These are phyloP conservation scores for Acanthosepion pharaonis DNA, from an alignment of 2,888 invertebrate genomes.

Conservation along the genomic window DNA sequence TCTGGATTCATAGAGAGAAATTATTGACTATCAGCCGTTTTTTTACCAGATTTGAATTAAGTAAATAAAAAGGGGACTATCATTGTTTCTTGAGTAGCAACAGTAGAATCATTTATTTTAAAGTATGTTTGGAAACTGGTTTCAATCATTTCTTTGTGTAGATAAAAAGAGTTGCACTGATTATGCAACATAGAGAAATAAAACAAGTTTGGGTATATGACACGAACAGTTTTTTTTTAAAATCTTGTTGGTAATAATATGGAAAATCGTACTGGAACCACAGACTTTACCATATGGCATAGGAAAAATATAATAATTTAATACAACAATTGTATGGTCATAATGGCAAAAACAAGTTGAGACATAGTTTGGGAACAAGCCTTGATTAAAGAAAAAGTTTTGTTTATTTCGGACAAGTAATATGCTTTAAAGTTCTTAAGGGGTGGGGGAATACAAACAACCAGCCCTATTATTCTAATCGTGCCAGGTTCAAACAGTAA, in stretches of 20 bases:
- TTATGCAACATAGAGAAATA: background rate
- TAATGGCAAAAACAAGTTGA: background rate
- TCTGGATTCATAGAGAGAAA: background rate
- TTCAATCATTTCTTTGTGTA: too few species aligned
- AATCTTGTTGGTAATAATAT: background rate
- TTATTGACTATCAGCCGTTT: background rate
- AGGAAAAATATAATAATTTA: background rate
- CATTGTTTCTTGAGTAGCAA: background rate
- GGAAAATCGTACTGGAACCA: too few species aligned
- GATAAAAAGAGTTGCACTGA: too few species aligned
- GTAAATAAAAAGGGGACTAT: background rate
- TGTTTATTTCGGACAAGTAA: too few species aligned
- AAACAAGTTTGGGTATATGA: background rate
- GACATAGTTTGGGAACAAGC: background rate
- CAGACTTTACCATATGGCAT: background rate
- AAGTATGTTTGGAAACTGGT: background rate
- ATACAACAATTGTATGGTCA: background rate
- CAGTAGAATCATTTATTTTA: background rate
- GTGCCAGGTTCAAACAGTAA: too few species aligned
- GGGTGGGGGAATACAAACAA: too few species aligned
- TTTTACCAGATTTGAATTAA: background rate
- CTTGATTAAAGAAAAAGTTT: too few species aligned
- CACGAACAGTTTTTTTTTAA: background rate
- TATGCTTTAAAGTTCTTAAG: too few species aligned
- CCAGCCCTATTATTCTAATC: too few species aligned